Conservation (phyloP, 1,140 invertebrate genomes). For the Periplaneta americana region DNA sequence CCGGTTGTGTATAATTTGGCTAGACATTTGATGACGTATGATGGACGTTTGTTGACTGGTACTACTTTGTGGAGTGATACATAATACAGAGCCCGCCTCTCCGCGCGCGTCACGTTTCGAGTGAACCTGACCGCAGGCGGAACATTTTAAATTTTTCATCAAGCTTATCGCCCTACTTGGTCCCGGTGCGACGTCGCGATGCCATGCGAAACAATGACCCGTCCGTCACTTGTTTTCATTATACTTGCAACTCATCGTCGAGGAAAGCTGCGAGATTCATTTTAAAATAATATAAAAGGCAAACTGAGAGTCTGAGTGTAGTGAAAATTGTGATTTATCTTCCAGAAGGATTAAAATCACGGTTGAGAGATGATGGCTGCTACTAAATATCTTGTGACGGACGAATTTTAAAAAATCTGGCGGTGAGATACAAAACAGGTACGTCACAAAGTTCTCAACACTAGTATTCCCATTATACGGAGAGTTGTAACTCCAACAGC, state of each 20-base stretch:
- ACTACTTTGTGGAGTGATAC: background rate
- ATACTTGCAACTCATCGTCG: background rate
- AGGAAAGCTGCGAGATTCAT: background rate
- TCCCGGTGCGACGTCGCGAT: background rate
- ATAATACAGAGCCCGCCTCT: background rate
- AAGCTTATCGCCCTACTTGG: background rate
- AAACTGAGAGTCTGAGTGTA: background rate
- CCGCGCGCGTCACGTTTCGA: background rate
- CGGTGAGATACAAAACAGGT: too few relatives aligned
- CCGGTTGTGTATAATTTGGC: background rate
- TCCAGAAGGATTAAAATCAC: background rate
- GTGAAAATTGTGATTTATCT: background rate
- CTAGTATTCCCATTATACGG: too few relatives aligned
- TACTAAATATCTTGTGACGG: background rate
- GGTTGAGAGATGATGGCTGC: background rate
- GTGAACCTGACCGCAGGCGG: background rate
- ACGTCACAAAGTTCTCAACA: too few relatives aligned
- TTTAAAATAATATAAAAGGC: background rate
- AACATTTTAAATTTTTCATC: background rate
- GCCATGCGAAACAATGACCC: background rate
- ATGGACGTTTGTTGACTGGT: background rate
- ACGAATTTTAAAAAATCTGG: too few relatives aligned
- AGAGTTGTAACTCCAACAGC: too few relatives aligned
- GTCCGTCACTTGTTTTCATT: background rate
- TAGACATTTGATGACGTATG: background rate